Percentiles rank a stretch among this genome's conserved stretches.
Conservation (phyloP, 2,113 vertebrate species). For the Aythya baeri region DNA sequence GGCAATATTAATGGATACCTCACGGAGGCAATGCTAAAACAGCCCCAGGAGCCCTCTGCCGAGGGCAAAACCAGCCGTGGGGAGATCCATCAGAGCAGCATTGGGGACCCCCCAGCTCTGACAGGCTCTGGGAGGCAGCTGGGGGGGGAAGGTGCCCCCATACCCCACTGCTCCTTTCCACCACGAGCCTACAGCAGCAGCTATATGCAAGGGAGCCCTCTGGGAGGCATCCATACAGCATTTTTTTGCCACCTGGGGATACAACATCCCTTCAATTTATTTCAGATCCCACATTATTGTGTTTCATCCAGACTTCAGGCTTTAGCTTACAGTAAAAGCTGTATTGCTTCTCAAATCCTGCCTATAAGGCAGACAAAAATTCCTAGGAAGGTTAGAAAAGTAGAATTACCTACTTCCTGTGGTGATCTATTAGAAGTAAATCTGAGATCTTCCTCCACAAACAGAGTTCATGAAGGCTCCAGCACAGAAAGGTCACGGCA, state of each 20-base stretch:
- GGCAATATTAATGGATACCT: neutral
- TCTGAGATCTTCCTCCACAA: neutral
- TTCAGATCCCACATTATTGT: neutral
- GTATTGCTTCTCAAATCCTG: neutral
- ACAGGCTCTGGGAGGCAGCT: neutral
- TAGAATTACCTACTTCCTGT: neutral
- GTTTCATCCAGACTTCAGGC: neutral
- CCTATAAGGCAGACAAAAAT: neutral
- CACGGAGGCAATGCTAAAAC: rapidly evolving
- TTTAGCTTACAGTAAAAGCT: neutral
- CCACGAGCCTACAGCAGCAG: rapidly evolving
- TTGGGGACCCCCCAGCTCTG: neutral
- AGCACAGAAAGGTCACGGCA: neutral
- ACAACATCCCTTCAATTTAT: neutral
- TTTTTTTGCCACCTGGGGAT: neutral
- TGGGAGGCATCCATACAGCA: rapidly evolving
- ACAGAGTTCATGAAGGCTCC: neutral
- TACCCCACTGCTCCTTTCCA: rapidly evolving
- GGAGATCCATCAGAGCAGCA: neutral
- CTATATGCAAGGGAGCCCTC: neutral
- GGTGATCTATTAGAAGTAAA: neutral
- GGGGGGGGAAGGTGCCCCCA: neutral
- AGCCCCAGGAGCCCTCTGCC: neutral
- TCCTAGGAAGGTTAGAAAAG: neutral
- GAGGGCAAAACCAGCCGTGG: neutral